Base-by-base conservation (phyloP, 2,113 vertebrate species). In the Chaenocephalus aceratus region DNA sequence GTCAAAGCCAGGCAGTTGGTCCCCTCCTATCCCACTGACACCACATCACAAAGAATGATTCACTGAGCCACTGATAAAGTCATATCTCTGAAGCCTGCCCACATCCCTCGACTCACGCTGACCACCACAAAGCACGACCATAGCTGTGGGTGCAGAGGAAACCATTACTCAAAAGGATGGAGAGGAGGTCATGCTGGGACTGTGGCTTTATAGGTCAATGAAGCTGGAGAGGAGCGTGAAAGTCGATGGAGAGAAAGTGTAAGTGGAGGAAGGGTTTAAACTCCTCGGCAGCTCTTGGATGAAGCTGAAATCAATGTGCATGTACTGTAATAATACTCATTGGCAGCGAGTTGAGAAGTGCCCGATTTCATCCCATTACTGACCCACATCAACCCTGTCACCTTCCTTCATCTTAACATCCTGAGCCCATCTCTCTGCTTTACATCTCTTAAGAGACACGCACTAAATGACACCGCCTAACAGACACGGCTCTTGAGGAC, bases 121-220 rank as follows among this genome's bases (percentile, higher is more conserved):
- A 14, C 86, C 71, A 72, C 58, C 2, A 63, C 70, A 61, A 44
- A 49, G 73, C 21, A 53, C 51, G 81, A 83, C 80, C 69, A 21
- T 60, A 58, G 75, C 82, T 59, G 77, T 56, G 83, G n/a, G 48
- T 68, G 14, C 72, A 67, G 68, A 62, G 66, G 62, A 68, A 73
- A 52, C 56, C 76, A 76, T 78, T 77, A 82, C 54, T 82, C 62
- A 76, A 74, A 78, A 69, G 15, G 36, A 78, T 0, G 15, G 46
- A 34, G 57, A 56, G 4, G 61, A 49, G 45, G 72, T 79, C 75
- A 69, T 45, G 61, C 82, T 80, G 86, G 74, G 74, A 73, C 52
- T 75, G 68, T 70, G 80, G 21, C 14, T 86, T 89, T 91, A 78
- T 76, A 87, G 83, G 89, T 90, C 87, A 91, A 10, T 15, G 72